Evolutionary conservation across 2,888 invertebrate species (phyloP), one percentile per base, ranked within the genome.

Genomic region (Villa cingulata): DNA sequence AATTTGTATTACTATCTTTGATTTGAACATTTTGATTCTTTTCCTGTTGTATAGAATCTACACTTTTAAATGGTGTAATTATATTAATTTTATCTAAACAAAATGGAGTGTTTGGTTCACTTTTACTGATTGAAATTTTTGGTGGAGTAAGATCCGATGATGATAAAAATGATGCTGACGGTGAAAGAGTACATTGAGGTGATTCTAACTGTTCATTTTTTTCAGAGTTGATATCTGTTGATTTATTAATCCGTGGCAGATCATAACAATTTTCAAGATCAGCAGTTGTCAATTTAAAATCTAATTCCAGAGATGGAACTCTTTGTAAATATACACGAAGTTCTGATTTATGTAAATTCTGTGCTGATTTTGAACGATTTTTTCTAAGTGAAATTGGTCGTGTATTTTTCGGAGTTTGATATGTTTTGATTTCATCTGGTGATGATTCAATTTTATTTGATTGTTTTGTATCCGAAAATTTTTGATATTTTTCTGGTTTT

Each of bases 271-370:
- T 54, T 4, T 59, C 56, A 2, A 63, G 50, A 17, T 56, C 55
- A 5, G 58, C 56, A 4, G 58, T 56, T 12, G 58, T 55, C 12
- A 56, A 48, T 10, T 61, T 58, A 43, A 58, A 49, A 41, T 61
- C 57, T 18, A 65, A 44, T 37, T 60, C 58, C 53, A 66, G 55
- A 6, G 68, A 67, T 17, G 66, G 64, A 3, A 64, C 60, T 50
- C 63, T 65, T 43, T 66, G 62, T 4, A 68, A 54, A 48, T 58
- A 64, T 1, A 68, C 59, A 23, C 61, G 63, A 0, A 66, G 50
- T 49, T 68, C 68, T 4, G 65, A 57, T 27, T 62, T 60, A 48
- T 66, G 64, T 16, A 68, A 53, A 53, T 66, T 68, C 47, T 62
- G 60, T 4, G 58, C 66, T 1, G 68, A 69, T 45, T 62, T 59